Evolutionary conservation across 1,140 invertebrate genomes (phyloP).

Genomic region (Cherax destructor): DNA sequence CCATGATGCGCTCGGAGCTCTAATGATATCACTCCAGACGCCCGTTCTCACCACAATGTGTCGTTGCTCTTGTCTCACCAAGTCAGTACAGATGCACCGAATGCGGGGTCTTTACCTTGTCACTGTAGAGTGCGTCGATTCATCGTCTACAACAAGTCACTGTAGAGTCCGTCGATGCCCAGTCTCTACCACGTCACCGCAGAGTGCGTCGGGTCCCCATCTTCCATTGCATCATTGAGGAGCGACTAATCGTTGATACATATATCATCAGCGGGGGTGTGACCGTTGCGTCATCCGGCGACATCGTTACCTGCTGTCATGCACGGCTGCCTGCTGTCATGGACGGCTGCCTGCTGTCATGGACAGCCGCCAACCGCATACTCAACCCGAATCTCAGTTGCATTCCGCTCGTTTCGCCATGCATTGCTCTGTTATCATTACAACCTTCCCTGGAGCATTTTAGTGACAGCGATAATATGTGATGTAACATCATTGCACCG

Average conservation of each 20-base stretch:
- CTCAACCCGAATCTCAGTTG: not conserved
- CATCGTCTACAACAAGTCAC: too few species aligned
- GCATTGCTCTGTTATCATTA: not conserved
- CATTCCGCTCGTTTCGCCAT: not conserved
- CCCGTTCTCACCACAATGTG: too few species aligned
- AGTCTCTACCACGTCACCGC: too few species aligned
- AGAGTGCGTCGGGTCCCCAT: not conserved
- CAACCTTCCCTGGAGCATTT: not conserved
- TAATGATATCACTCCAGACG: too few species aligned
- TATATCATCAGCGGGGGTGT: not conserved
- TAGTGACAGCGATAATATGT: slow-evolving; percentile 15
- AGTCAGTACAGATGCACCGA: too few species aligned
- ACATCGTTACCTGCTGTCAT: not conserved
- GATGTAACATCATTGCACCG: slow-evolving; percentile 28
- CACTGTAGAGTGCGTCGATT: too few species aligned
- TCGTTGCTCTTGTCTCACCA: too few species aligned
- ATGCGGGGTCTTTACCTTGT: too few species aligned
- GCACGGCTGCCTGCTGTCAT: not conserved
- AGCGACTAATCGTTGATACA: slow-evolving; percentile 7
- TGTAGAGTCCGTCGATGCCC: too few species aligned
- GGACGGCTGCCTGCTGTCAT: not conserved
- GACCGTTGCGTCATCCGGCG: too few species aligned
- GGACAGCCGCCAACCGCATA: not conserved
- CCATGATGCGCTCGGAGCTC: too few species aligned
- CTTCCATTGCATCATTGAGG: not conserved